phyloP scores from a whole-genome alignment of 2,888 invertebrate genomes.

The Apamea epomidion region DNA sequence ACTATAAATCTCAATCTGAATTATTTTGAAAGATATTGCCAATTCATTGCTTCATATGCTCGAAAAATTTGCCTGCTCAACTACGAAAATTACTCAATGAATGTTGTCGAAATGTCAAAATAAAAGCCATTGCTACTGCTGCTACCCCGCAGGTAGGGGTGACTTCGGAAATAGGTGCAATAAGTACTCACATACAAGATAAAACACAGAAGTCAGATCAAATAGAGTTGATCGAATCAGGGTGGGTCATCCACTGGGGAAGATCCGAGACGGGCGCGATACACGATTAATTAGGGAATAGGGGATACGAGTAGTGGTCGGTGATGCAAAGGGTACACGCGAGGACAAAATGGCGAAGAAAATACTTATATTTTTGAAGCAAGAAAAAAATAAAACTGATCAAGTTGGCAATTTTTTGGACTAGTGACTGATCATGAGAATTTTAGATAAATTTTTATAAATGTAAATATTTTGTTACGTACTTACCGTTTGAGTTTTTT shows the following conservation, averaged over 20 bases:
- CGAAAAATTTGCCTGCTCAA: neutral
- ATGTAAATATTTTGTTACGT: neutral
- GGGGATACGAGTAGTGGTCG: conserved; percentile 83
- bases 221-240: conserved; percentile 77
- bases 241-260: conserved; percentile 84
- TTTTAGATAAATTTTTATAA: neutral
- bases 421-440: neutral
- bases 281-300: conserved; percentile 88
- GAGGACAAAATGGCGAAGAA: conserved; percentile 59
- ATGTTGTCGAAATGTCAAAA: neutral
- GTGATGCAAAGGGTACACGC: conserved; percentile 73
- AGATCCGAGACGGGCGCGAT: conserved; percentile 80
- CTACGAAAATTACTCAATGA: neutral
- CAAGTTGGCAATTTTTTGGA: neutral
- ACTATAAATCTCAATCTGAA: too few relatives aligned
- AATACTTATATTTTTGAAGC: neutral
- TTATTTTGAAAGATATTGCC: too few relatives aligned
- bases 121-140: neutral
- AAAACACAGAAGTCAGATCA: conserved; percentile 46
- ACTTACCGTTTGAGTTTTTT: neutral
- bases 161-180: neutral
- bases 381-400: neutral
- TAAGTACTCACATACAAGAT: conserved; percentile 4
- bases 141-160: neutral
- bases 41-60: neutral